Conservation (phyloP, 2,113 vertebrate genomes). For the Cercocebus atys region DNA sequence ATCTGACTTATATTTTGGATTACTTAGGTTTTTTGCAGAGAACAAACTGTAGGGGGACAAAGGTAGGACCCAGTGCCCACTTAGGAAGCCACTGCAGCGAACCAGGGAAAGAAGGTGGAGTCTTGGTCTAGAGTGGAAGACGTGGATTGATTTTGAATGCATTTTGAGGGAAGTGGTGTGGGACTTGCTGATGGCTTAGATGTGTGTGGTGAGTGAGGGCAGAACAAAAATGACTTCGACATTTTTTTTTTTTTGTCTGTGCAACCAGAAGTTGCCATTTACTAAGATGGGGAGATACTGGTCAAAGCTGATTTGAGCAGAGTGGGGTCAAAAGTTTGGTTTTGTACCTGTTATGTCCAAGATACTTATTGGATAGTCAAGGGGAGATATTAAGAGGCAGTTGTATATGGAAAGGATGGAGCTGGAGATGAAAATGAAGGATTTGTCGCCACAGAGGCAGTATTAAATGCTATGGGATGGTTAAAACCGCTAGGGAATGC, state of each 20-base stretch:
- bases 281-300: neutral
- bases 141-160: no score
- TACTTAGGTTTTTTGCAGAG: neutral
- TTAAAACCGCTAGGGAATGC: neutral
- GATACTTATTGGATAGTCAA: neutral
- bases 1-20: neutral
- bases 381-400: no score
- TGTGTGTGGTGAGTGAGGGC: neutral
- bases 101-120: neutral
- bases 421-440: neutral
- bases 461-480: neutral
- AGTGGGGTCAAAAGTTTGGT: neutral
- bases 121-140: neutral
- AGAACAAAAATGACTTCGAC: no score
- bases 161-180: neutral
- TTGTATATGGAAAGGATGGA: neutral
- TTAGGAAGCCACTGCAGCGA: neutral
- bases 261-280: neutral
- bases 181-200: neutral
- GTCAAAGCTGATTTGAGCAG: neutral
- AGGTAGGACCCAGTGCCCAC: no score
- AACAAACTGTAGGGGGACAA: no score
- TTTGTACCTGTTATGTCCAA: neutral
- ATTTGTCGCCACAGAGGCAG: neutral
- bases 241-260: neutral